Evolutionary conservation across 92 coral and sea anemone genomes (phyloP).

Genomic region (Umimayanthus chanpuru): DNA sequence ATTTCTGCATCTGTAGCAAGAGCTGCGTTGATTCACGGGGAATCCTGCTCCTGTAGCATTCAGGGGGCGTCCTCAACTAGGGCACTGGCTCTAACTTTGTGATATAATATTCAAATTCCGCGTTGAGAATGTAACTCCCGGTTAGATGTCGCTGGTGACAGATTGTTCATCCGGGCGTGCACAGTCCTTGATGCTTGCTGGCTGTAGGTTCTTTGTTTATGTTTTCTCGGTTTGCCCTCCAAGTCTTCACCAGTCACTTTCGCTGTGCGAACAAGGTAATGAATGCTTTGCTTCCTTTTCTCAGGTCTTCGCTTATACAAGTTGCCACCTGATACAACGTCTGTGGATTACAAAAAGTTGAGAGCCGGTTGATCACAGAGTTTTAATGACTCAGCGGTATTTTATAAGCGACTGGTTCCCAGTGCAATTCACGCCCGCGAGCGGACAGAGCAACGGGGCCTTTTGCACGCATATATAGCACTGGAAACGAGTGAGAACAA

Average conservation of each 20-base stretch:
- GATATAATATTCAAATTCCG: background rate
- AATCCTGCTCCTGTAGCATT: background rate
- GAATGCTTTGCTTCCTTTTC: conserved; percentile 3
- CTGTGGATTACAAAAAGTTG: background rate
- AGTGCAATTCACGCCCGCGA: no score
- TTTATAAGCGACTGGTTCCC: no score
- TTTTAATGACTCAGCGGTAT: no score
- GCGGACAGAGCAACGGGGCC: no score
- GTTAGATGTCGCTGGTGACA: background rate
- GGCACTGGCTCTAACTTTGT: background rate
- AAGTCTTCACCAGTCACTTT: conserved; percentile 12
- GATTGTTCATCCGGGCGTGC: background rate
- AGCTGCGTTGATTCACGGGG: background rate
- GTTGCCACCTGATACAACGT: conserved; percentile 6
- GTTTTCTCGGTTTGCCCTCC: conserved; percentile 19
- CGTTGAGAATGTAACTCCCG: background rate
- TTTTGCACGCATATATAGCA: no score
- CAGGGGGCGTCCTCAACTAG: background rate
- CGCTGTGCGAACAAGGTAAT: background rate
- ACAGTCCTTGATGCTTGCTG: background rate
- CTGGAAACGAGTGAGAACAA: no score
- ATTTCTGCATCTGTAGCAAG: background rate
- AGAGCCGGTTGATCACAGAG: no score
- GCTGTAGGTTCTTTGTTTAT: background rate
- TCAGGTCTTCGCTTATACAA: background rate